A percentile compares a stretch with the other conserved stretches of the same genome.
Evolutionary conservation across 2,113 vertebrate genomes (phyloP).

Genomic region (Atractosteus spatula): DNA sequence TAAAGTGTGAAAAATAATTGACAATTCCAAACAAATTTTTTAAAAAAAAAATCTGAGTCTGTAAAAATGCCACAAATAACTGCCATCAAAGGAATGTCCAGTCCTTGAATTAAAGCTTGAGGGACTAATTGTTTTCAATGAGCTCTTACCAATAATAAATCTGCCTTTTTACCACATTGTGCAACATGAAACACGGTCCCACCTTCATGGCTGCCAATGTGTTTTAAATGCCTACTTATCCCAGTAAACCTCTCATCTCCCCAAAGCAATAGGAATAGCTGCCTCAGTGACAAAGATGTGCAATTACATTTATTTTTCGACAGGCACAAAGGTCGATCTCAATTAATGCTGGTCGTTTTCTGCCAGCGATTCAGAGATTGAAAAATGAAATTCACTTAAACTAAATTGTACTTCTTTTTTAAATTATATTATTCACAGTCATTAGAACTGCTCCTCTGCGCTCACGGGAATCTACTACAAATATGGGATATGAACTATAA

Average conservation of each 20-base stretch:
- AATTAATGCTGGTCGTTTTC: not conserved
- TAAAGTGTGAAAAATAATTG: too few species aligned
- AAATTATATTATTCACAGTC: too few species aligned
- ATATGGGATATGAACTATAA: too few species aligned
- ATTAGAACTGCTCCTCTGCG: too few species aligned
- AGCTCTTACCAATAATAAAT: constrained; percentile 1
- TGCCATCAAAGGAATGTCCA: not conserved
- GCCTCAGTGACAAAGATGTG: not conserved
- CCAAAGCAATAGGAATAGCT: not conserved
- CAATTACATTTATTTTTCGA: constrained; percentile 1
- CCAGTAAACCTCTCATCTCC: not conserved
- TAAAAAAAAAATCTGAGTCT: too few species aligned
- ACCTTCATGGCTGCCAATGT: not conserved
- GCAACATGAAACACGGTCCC: not conserved
- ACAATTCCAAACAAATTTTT: too few species aligned
- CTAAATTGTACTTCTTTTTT: not conserved
- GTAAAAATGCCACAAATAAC: not conserved
- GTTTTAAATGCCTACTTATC: not conserved
- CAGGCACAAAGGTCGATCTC: not conserved
- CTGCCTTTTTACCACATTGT: not conserved
- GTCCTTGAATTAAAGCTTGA: not conserved
- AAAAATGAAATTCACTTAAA: not conserved
- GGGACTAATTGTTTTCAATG: not conserved
- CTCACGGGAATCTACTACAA: too few species aligned
- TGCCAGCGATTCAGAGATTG: not conserved